phyloP scores from a whole-genome alignment of 2,888 invertebrate species.

The Eucera pruinosa region DNA sequence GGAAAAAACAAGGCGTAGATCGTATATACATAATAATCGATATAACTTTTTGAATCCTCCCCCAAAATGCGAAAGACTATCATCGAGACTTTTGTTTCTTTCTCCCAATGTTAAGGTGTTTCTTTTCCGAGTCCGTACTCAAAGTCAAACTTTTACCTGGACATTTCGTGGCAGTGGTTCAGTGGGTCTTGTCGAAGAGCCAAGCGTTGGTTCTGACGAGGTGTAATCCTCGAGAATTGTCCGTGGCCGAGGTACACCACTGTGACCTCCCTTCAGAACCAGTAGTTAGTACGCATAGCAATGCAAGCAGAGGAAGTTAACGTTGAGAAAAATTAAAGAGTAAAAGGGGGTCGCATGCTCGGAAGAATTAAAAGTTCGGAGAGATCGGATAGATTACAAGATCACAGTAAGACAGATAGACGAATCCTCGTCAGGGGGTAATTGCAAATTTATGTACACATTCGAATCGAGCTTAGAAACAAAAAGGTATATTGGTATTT shows the following conservation, averaged over 20 bases:
- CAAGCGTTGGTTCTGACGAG: slow-evolving; percentile 81
- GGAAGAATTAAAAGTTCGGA: slow-evolving; percentile 40
- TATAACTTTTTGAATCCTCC: neutral
- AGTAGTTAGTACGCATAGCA: slow-evolving; percentile 84
- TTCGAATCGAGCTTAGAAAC: neutral
- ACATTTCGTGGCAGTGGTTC: slow-evolving; percentile 82
- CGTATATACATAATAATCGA: neutral
- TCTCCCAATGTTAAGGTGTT: neutral
- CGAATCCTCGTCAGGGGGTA: slow-evolving; percentile 1
- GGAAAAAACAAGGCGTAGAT: neutral
- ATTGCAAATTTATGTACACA: slow-evolving; percentile 16
- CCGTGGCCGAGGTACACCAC: slow-evolving; percentile 83
- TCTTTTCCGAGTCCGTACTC: slow-evolving; percentile 50
- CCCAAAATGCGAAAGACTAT: neutral
- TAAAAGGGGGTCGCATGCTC: slow-evolving; percentile 69
- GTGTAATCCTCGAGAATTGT: slow-evolving; percentile 83
- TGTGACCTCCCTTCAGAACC: slow-evolving; percentile 84
- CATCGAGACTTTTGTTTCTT: neutral
- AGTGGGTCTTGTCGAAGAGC: slow-evolving; percentile 79
- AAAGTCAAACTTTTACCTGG: slow-evolving; percentile 80
- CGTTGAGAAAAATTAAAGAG: slow-evolving; percentile 75
- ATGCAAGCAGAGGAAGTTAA: slow-evolving; percentile 82
- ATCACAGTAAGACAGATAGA: slow-evolving; percentile 1
- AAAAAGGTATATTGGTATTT: neutral
- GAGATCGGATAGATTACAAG: neutral